Base-by-base conservation (phyloP, 2,113 vertebrate species). In the Psilopsiagon aurifrons region DNA sequence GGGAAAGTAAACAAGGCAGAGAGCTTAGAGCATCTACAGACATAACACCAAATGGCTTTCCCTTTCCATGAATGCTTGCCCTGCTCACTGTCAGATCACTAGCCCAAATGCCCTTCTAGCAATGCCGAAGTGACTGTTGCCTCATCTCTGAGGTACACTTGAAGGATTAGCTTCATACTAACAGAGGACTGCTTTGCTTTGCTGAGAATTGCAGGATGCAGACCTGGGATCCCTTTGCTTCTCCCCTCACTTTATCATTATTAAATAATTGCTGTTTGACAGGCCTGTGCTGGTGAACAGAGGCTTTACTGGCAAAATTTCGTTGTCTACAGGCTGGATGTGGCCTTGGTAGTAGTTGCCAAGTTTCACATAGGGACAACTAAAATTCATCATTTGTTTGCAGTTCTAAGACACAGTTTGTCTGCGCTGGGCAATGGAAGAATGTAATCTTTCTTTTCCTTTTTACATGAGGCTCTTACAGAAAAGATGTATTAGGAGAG, bases 231-330 rank as follows among this genome's bases (percentile, higher is more conserved):
- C 33, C 82, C 28, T 52, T 41, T 62, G 17, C 49, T 11, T 63
- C 15, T 5, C 23, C 10, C 14, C 0, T 0, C 9, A 15, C 8
- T 0, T 35, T 55, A 46, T n/a, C 4, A 7, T 74, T 54, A 31
- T 59, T 88, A 52, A 77, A 9, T 79, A 64, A 51, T 86, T 74
- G 29, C 12, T 33, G 1, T 39, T 90, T 24, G 23, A 17, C 0
- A 7, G 17, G 29, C 7, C 33, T 0, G 2, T 62, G 29, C 60
- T 54, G 22, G 9, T 49, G 37, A 76, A 25, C 0, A 12, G 14
- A 15, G 35, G 9, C 22, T 52, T 83, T 67, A 5, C 12, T 52
- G 23, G 29, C 31, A n/a, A 24, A 59, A 19, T 37, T 62, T 60
- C 6, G 5, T 1, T 47, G 17, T 59, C 25, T 60, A 1, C 17